Conservation (phyloP, 2,113 vertebrate genomes). For the Phoxinus phoxinus region DNA sequence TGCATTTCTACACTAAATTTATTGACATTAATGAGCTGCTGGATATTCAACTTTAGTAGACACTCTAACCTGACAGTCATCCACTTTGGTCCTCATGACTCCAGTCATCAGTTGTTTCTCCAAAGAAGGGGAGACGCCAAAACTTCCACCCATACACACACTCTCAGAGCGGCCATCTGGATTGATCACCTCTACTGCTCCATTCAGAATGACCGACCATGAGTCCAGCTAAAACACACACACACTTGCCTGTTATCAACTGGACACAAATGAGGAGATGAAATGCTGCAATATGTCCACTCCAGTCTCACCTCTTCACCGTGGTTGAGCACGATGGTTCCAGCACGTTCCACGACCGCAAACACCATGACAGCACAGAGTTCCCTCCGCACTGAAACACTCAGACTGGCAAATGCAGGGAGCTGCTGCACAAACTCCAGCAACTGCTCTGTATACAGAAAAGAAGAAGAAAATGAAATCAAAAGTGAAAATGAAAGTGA, state of each 20-base stretch:
- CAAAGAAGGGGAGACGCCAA: constrained; percentile 96
- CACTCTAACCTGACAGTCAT: constrained; percentile 93
- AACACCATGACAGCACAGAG: constrained; percentile 99
- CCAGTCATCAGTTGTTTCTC: constrained; percentile 98
- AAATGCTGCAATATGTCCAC: not conserved
- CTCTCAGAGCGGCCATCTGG: constrained; percentile 90
- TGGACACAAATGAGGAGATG: not conserved
- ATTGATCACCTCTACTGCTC: constrained; percentile 95
- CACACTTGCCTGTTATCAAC: not conserved
- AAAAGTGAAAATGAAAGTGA: not conserved
- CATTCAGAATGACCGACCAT: constrained; percentile 99
- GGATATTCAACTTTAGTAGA: not conserved
- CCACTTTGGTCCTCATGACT: constrained; percentile 98
- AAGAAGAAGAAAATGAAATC: not conserved
- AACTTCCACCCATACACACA: constrained; percentile 97
- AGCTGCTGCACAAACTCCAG: constrained; percentile 99
- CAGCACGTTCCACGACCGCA: constrained; percentile 95
- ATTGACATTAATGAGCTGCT: not conserved
- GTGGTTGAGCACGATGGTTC: constrained; percentile 94
- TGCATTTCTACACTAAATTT: not conserved
- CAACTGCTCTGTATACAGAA: constrained; percentile 87
- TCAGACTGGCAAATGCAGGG: constrained; percentile 97
- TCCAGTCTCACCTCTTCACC: constrained; percentile 91
- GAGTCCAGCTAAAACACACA: constrained; percentile 88
- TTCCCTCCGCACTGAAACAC: constrained; percentile 95